phyloP scores from a whole-genome alignment of 64 coral and sea anemone genomes.

The Cladopsammia gracilis region DNA sequence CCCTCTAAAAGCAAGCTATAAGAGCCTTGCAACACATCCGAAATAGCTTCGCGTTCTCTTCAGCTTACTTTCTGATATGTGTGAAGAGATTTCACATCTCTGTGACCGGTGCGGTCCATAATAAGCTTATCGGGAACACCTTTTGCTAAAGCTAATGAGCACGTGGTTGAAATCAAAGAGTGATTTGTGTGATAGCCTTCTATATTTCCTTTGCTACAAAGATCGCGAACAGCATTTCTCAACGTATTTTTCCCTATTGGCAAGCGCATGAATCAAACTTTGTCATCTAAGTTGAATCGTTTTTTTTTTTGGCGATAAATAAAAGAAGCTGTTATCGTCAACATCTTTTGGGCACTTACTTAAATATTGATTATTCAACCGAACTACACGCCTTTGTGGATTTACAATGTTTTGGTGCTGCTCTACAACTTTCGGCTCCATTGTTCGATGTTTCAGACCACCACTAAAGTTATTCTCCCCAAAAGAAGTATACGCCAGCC shows the following conservation, averaged over 20 bases:
- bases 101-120: not conserved
- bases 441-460: not conserved
- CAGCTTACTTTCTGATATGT: not conserved
- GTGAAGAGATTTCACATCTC: not conserved
- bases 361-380: not conserved
- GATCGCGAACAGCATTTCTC: too few relatives aligned
- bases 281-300: not conserved
- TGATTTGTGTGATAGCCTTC: not conserved
- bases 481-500: not conserved
- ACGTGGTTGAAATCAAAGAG: not conserved
- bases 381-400: not conserved
- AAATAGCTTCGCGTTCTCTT: not conserved
- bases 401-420: constrained; percentile 10
- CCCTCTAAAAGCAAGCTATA: not conserved
- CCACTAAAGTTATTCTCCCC: constrained; percentile 4
- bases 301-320: not conserved
- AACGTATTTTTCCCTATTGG: not conserved
- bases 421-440: not conserved
- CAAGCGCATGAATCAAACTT: not conserved
- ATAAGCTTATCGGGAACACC: not conserved
- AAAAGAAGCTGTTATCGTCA: not conserved
- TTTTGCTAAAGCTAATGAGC: not conserved
- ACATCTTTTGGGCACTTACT: not conserved
- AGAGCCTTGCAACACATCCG: not conserved
- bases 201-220: not conserved